Percentiles rank a stretch among this genome's conserved stretches.
Evolutionary conservation across 1,140 invertebrate species (phyloP).

Genomic region (Drosophila pseudoananassae): DNA sequence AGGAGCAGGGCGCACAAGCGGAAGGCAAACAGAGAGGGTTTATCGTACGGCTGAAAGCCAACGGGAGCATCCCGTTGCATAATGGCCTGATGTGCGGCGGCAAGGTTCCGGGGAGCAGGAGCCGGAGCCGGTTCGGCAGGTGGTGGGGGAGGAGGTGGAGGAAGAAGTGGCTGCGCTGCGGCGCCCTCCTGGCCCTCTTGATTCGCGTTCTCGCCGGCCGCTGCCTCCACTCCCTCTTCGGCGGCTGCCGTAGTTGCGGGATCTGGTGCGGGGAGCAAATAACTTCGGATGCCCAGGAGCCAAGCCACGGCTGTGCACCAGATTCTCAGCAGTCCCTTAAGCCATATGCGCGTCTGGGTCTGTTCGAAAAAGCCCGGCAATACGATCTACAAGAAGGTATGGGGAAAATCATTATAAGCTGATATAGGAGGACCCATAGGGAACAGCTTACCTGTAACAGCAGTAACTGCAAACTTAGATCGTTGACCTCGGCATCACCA

Average conservation of each 20-base stretch:
- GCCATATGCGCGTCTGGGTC: conserved; percentile 96
- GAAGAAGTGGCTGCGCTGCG: conserved; percentile 54
- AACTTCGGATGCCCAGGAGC: conserved; percentile 94
- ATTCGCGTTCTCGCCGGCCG: conserved; percentile 19
- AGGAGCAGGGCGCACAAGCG: conserved; percentile 91
- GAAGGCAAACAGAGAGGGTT: conserved; percentile 92
- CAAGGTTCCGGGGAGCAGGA: conserved; percentile 86
- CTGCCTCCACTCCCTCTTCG: conserved; percentile 44
- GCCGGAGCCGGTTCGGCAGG: conserved; percentile 77
- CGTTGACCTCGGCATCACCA: conserved; percentile 92
- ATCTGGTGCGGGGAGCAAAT: conserved; percentile 90
- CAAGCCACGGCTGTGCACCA: conserved; percentile 96
- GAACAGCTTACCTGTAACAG: conserved; percentile 90
- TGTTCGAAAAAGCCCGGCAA: conserved; percentile 98
- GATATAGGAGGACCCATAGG: neutral
- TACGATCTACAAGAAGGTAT: conserved; percentile 88
- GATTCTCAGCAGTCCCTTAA: conserved; percentile 93
- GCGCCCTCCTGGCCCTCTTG: conserved; percentile 17
- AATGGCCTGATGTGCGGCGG: conserved; percentile 92
- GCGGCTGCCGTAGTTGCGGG: conserved; percentile 75
- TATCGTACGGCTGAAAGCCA: conserved; percentile 94
- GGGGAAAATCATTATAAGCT: neutral
- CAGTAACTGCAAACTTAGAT: conserved; percentile 96
- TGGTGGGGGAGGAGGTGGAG: conserved; percentile 72
- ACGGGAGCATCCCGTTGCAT: conserved; percentile 91